These are phyloP conservation scores for Archaeoteleia sp. DNA, from an alignment of 2,888 invertebrate species.

Conservation along the genomic window DNA sequence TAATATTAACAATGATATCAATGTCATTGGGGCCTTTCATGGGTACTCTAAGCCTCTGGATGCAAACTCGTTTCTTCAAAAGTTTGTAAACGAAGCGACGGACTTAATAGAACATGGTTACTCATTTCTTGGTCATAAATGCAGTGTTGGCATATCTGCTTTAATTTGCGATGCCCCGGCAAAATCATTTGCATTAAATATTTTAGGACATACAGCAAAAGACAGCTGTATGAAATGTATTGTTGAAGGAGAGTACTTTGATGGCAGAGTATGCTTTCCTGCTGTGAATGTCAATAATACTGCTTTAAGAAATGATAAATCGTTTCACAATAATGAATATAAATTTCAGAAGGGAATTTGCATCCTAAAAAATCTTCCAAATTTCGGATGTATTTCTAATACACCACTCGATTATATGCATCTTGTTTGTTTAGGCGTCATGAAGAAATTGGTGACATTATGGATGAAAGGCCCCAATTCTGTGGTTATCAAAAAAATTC, in stretches of 20 bases:
- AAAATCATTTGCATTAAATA: constrained; percentile 17
- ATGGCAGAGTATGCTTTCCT: constrained; percentile 12
- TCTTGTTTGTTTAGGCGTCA: constrained; percentile 7
- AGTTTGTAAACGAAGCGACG: constrained; percentile 3
- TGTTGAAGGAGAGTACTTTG: constrained; percentile 7
- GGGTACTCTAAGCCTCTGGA: too few species aligned
- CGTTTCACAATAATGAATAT: too few species aligned
- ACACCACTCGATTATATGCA: constrained; percentile 16
- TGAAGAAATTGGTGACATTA: too few species aligned
- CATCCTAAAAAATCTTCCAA: constrained; percentile 16
- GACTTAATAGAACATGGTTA: constrained; percentile 5
- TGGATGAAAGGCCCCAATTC: too few species aligned
- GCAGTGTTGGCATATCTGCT: not conserved
- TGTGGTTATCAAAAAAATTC: constrained; percentile 8
- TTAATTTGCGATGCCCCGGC: constrained; percentile 26
- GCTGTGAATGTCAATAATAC: too few species aligned
- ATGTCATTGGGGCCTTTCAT: too few species aligned
- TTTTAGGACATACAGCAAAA: constrained; percentile 20
- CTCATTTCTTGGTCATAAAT: not conserved
- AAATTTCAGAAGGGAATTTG: too few species aligned
- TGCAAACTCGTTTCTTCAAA: constrained; percentile 8
- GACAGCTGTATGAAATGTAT: constrained; percentile 19
- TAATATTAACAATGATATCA: too few species aligned
- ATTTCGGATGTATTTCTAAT: constrained; percentile 12
- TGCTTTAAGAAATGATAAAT: too few species aligned